A percentile compares a stretch with the other conserved stretches of the same genome.
phyloP scores from a whole-genome alignment of 2,888 invertebrate genomes.

The Lasioglossum calceatum region DNA sequence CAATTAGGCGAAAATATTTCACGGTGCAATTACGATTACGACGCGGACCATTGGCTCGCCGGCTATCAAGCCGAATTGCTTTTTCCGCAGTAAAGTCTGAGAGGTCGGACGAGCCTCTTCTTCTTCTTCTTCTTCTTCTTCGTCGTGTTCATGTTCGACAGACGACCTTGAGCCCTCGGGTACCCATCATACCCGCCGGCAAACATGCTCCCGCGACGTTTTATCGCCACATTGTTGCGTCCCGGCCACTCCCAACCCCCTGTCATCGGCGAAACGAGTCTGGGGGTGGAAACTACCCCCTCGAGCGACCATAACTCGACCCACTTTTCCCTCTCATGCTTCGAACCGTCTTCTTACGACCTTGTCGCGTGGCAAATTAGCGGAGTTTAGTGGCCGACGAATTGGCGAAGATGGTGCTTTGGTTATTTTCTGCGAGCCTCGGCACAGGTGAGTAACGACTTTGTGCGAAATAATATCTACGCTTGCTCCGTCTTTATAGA shows the following conservation, averaged over 20 bases:
- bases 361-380: neutral
- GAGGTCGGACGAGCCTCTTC: neutral
- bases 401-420: neutral
- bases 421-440: neutral
- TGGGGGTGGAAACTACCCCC: neutral
- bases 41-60: slow-evolving; percentile 6
- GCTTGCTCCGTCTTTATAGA: too few relatives aligned
- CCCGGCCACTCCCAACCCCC: neutral
- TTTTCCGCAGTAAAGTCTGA: slow-evolving; percentile 27
- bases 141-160: slow-evolving; percentile 15
- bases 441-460: too few relatives aligned
- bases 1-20: slow-evolving; percentile 32
- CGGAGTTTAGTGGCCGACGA: neutral
- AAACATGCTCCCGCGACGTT: slow-evolving; percentile 38
- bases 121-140: neutral
- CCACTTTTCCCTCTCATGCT: neutral
- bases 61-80: slow-evolving; percentile 18
- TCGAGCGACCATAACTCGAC: slow-evolving; percentile 3
- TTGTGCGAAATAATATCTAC: too few relatives aligned
- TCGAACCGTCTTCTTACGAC: neutral
- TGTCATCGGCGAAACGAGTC: neutral
- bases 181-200: slow-evolving; percentile 8
- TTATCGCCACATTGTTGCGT: slow-evolving; percentile 46
- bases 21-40: slow-evolving; percentile 24
- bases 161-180: slow-evolving; percentile 37